phyloP scores from a whole-genome alignment of 2,113 vertebrate genomes.

The Zapornia atra region DNA sequence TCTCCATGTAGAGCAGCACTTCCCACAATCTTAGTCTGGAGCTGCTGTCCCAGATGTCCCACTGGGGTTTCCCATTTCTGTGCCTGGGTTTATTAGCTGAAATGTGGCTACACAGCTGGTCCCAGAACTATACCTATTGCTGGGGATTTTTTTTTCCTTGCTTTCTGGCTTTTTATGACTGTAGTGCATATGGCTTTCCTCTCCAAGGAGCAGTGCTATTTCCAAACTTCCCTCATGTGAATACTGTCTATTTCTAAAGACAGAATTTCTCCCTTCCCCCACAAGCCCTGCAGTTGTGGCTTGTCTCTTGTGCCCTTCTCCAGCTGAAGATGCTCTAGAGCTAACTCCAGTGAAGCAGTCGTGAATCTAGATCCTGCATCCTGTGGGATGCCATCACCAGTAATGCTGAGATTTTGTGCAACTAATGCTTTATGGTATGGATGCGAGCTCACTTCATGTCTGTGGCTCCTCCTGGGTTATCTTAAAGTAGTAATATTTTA shows the following conservation, averaged over 20 bases:
- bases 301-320: background rate
- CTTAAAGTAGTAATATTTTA: conserved; percentile 42
- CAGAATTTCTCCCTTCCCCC: background rate
- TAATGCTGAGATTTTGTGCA: background rate
- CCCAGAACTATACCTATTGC: background rate
- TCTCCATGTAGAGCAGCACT: background rate
- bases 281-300: background rate
- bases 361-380: background rate
- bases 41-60: conserved; percentile 11
- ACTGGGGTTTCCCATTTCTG: background rate
- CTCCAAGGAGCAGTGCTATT: conserved; percentile 33
- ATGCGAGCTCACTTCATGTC: background rate
- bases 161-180: conserved; percentile 18
- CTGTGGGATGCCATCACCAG: background rate
- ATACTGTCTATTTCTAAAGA: background rate
- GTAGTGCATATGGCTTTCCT: background rate
- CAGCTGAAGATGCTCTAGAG: background rate
- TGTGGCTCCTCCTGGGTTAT: background rate
- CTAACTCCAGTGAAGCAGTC: background rate
- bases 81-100: conserved; percentile 18
- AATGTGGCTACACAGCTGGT: background rate
- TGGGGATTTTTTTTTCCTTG: background rate
- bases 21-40: background rate
- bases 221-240: conserved; percentile 3
- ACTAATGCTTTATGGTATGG: background rate